A percentile compares a stretch with the other conserved stretches of the same genome.
phyloP scores from a whole-genome alignment of 2,797 vertebrate genomes.

The Esox masquinongy region DNA sequence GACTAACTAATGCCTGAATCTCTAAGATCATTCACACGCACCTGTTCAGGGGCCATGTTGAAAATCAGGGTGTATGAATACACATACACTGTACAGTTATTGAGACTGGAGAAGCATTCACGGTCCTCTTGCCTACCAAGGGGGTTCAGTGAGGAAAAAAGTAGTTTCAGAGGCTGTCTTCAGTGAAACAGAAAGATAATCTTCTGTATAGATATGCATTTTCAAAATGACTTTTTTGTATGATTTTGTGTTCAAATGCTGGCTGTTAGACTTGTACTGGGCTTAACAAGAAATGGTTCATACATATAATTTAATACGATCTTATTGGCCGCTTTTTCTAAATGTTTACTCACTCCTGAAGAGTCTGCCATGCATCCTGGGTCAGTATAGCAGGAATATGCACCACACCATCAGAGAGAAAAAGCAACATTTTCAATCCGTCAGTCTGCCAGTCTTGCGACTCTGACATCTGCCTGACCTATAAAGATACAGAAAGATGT shows the following conservation, averaged over 20 bases:
- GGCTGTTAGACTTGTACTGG: background rate
- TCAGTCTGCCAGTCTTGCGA: constrained; percentile 47
- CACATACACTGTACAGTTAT: constrained; percentile 52
- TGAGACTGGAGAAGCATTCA: constrained; percentile 52
- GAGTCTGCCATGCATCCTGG: constrained; percentile 50
- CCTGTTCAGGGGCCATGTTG: constrained; percentile 37
- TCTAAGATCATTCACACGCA: background rate
- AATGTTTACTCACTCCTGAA: constrained; percentile 45
- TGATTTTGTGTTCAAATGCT: background rate
- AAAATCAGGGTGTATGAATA: constrained; percentile 53
- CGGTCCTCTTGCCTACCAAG: constrained; percentile 49
- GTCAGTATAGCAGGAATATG: constrained; percentile 65
- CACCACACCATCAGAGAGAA: constrained; percentile 63
- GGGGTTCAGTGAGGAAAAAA: background rate
- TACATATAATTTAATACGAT: background rate
- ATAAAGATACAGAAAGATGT: background rate
- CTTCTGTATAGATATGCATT: background rate
- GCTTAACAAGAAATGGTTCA: background rate
- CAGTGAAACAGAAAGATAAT: too few species aligned
- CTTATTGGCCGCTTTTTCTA: background rate
- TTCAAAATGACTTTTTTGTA: background rate
- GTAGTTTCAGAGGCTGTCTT: background rate
- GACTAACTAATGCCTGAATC: background rate
- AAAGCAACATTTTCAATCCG: constrained; percentile 44
- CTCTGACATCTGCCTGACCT: constrained; percentile 47